phyloP scores from a whole-genome alignment of 2,888 invertebrate genomes.

The Drosophila imparisetae region DNA sequence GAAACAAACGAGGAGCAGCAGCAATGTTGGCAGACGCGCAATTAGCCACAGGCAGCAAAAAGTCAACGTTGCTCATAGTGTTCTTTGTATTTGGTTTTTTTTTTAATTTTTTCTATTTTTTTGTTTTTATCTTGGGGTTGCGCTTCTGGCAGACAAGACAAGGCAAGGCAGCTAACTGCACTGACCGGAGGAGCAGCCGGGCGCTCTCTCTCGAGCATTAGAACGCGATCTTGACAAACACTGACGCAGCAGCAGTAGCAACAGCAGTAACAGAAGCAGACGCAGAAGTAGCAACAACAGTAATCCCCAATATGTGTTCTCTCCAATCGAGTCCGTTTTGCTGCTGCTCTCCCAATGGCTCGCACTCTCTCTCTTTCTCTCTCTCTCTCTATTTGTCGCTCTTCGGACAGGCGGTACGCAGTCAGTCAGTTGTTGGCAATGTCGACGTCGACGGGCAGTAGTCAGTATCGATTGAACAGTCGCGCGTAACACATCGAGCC shows the following conservation, averaged over 20 bases:
- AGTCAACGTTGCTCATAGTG: conserved; percentile 35
- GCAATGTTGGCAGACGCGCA: conserved; percentile 44
- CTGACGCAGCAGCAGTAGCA: conserved; percentile 27
- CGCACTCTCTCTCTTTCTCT: conserved; percentile 15
- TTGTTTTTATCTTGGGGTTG: conserved; percentile 29
- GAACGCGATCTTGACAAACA: conserved; percentile 61
- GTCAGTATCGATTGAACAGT: conserved; percentile 77
- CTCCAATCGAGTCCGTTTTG: conserved; percentile 33
- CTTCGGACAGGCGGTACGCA: conserved; percentile 23
- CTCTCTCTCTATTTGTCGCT: neutral
- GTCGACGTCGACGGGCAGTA: conserved; percentile 44
- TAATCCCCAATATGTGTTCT: conserved; percentile 18
- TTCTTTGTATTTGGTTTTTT: conserved; percentile 18
- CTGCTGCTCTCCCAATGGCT: conserved; percentile 5
- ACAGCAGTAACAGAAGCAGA: conserved; percentile 15
- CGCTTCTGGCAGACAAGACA: conserved; percentile 40
- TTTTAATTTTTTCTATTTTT: conserved; percentile 1
- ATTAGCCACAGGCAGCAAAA: conserved; percentile 43
- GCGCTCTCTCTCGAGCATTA: conserved; percentile 42
- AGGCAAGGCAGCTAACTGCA: conserved; percentile 22
- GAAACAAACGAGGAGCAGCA: conserved; percentile 48
- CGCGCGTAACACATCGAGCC: conserved; percentile 73
- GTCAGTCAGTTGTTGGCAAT: conserved; percentile 39
- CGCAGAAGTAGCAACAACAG: conserved; percentile 4
- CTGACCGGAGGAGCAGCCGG: conserved; percentile 26